Conservation (phyloP, 2,113 vertebrate genomes). For the Nipponia nippon region DNA sequence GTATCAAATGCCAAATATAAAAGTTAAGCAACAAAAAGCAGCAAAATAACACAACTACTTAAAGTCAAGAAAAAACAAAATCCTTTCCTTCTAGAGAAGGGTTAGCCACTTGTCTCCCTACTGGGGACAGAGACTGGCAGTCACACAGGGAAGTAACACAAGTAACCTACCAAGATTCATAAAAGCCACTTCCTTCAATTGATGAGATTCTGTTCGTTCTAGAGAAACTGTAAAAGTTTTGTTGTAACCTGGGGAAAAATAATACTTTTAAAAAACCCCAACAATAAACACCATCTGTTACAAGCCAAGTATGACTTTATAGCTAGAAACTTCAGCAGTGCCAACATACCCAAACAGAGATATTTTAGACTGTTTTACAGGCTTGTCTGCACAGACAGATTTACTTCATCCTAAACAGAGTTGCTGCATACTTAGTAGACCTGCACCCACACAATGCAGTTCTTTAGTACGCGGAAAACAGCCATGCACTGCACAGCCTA, state of each 20-base stretch:
- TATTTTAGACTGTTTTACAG: background rate
- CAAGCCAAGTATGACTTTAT: background rate
- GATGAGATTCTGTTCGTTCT: slow-evolving; percentile 31
- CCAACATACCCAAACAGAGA: background rate
- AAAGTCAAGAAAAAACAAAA: background rate
- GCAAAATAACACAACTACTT: background rate
- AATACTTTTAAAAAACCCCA: background rate
- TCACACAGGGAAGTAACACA: background rate
- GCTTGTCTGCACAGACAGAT: background rate
- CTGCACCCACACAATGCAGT: background rate
- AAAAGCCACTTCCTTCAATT: slow-evolving; percentile 75
- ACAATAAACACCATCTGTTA: slow-evolving; percentile 9
- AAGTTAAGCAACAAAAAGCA: background rate
- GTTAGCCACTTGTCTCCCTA: background rate
- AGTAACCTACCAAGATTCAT: slow-evolving; percentile 85
- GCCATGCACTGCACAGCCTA: background rate
- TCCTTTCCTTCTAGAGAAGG: background rate
- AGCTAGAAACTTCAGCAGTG: background rate
- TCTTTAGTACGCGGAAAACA: background rate
- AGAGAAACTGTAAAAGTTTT: slow-evolving; percentile 84
- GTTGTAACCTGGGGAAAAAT: slow-evolving; percentile 78
- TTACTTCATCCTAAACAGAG: background rate
- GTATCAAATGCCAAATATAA: background rate
- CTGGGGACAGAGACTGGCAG: background rate
- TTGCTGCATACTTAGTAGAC: background rate